Base-by-base conservation (phyloP, 2,113 vertebrate species). In the Plotosus lineatus region DNA sequence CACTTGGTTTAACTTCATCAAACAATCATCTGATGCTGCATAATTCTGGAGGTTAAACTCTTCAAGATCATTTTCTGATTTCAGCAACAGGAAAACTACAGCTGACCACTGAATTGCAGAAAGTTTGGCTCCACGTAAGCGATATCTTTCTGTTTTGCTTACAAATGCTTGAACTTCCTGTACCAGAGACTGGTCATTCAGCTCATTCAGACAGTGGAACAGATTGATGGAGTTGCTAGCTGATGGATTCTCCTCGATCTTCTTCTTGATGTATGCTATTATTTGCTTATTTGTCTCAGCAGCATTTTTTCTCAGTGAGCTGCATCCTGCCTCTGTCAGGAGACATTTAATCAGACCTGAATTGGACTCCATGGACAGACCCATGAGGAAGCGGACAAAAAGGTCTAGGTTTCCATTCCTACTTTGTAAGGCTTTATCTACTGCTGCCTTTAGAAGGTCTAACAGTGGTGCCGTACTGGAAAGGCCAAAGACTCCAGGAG, bases 81-180 rank as follows among this genome's bases (percentile, higher is more conserved):
- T 79, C 75, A 77, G 38, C n/a, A 77, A 44, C 14, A 46, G 1
- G 7, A 77, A 77, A 36, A 19, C 40, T 56, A 79, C 9, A 50
- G 78, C 78, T 71, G 78, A 79, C 78, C 63, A 68, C 21, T 56
- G 78, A 69, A 31, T 8, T 38, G 36, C 23, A 42, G 78, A 71
- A 48, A 79, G 50, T 55, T 2, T 14, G 51, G 56, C 10, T 26
- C 21, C 31, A 7, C 17, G 51, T 0, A 55, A 12, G 6, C 33
- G 10, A 75, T 75, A 6, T 10, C 10, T 19, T 17, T 9, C 8
- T 68, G 12, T 23, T 38, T 63, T 78, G 14, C 40, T 74, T 10
- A 74, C 0, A 31, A 73, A 50, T 4, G 0, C 21, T 38, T 72
- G 76, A 10, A 66, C 76, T 66, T 78, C 76, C 26, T 66, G 46